Base-by-base conservation (phyloP, 2,113 vertebrate species). In the Coregonus clupeaformis region DNA sequence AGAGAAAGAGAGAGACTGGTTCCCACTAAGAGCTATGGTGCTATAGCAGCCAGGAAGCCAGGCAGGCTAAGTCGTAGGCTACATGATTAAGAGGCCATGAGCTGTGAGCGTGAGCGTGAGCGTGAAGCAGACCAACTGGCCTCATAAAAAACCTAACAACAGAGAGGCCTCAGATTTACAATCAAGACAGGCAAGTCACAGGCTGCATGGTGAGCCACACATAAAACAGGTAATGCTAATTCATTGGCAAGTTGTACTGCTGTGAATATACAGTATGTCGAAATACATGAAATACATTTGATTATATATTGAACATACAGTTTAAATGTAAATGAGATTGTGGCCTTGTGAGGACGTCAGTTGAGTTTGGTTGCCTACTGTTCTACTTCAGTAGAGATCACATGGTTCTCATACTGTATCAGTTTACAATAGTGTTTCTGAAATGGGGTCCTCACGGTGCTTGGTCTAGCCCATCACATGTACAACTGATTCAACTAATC, bases 61-160 rank as follows among this genome's bases (percentile, higher is more conserved):
- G 24, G 18, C 57, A 32, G 65, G 63, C 75, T 64, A 73, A 70
- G 74, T 74, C 71, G 49, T 16, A 18, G 49, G 49, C 49, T 36
- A 69, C 57, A 12, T 78, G 73, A 77, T 27, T 73, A 52, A 74
- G 69, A 47, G 72, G 77, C 29, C 69, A 9, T 62, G 47, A 63
- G 47, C 73, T 68, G 73, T 25, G 71, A 69, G 60, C 2, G n/a
- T n/a, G 71, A 69, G 60, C 2, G n/a, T n/a, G 68, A 42, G 73
- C 76, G 24, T 72, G 77, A 80, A 59, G 70, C 55, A 22, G 29
- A 65, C 73, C 85, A 83, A 85, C 79, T 83, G 83, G 73, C 18
- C 12, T 27, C 24, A 66, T 73, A 74, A 68, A 66, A 78, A 63
- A 49, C 20, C 60, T 55, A 47, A 24, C 63, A 77, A 69, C 69